These are phyloP conservation scores for Eulacestoma nigropectus DNA, from an alignment of 2,113 vertebrate genomes.

Conservation along the genomic window DNA sequence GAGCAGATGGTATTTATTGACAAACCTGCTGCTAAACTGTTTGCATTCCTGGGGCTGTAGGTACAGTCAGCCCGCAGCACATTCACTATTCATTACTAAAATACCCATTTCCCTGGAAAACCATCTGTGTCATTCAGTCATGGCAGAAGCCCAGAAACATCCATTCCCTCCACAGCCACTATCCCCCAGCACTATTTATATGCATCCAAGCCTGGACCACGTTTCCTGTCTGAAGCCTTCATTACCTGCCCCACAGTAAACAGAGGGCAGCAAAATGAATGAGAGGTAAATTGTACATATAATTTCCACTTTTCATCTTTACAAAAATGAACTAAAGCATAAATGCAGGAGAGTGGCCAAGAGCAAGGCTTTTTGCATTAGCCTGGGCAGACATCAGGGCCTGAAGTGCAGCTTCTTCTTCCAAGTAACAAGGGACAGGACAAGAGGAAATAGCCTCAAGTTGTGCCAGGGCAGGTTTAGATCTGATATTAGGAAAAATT, in stretches of 20 bases:
- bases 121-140: slow-evolving; percentile 32
- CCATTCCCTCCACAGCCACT: neutral
- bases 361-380: neutral
- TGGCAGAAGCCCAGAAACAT: neutral
- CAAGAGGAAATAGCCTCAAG: neutral
- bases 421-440: neutral
- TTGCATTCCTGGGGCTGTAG: slow-evolving; percentile 2
- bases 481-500: neutral
- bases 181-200: neutral
- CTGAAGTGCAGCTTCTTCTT: neutral
- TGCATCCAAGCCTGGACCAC: neutral
- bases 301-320: neutral
- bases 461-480: neutral
- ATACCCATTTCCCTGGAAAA: slow-evolving; percentile 40
- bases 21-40: slow-evolving; percentile 53
- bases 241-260: neutral
- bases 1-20: slow-evolving; percentile 62
- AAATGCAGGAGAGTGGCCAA: neutral
- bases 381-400: neutral
- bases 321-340: neutral
- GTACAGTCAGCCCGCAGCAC: neutral
- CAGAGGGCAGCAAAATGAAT: neutral
- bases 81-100: slow-evolving; percentile 2
- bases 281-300: neutral
- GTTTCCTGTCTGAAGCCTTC: neutral